Evolutionary conservation across 2,888 invertebrate genomes (phyloP), one percentile per base, ranked within the genome.

Genomic region (Lysandra coridon): DNA sequence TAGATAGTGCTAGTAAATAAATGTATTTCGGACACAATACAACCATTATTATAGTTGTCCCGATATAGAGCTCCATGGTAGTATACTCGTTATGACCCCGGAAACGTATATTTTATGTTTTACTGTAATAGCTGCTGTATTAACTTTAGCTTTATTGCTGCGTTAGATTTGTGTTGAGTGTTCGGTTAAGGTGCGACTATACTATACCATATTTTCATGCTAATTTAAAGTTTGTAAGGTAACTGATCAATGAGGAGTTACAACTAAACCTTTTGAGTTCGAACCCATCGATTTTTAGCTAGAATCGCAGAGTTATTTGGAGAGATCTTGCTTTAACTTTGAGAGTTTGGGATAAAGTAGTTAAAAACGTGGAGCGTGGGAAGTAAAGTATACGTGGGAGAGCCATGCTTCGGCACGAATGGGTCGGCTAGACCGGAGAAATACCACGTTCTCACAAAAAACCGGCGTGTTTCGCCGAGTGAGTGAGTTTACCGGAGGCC

Each of bases 151-250:
- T 75, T 75, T 49, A 75, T 33, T 49, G 75, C 75, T 75, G 75
- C 30, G 53, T 75, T 75, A 75, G 44, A 53, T 23, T 44, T 23
- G 44, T 49, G 75, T 75, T 75, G 75, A 75, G 75, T 75, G 75
- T 49, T 75, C 75, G 75, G 53, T 53, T 53, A 30, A 30, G 30
- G 64, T 64, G 12, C 64, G 23, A 64, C 64, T 64, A 12, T 64
- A 64, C 30, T 30, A 23, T 23, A 10, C 7, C 7, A 5, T 10
- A 62, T 30, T 23, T 62, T 6, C 7, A 62, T 23, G 7, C 6
- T 62, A 14, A 57, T 14, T 62, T 62, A 62, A 62, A 5, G 60
- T 62, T 62, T 62, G 17, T 23, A n/a, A n/a, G n/a, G 23, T 17
- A n/a, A n/a, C 44, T 44, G 7, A 44, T 23, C 2, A 17, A 62